Conservation (phyloP, 1,140 invertebrate species). For the Matsumurasca onukii region DNA sequence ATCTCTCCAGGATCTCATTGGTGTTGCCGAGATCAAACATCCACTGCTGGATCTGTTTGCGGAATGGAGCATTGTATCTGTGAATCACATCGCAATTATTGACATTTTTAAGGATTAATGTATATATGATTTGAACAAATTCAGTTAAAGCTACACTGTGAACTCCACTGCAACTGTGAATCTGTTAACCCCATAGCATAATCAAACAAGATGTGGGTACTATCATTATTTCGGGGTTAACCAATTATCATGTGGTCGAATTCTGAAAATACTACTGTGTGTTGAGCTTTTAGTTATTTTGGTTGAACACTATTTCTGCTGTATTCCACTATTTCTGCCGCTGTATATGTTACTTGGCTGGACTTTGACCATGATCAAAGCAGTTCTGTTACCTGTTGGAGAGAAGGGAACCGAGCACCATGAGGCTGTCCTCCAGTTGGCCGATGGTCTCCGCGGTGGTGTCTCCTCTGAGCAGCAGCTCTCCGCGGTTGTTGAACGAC, state of each 20-base stretch:
- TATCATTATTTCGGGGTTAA: background rate
- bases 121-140: background rate
- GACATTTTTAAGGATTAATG: background rate
- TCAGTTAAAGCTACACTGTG: background rate
- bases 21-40: slow-evolving; percentile 92
- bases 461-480: slow-evolving; percentile 87
- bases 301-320: no score
- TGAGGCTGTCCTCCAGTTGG: slow-evolving; percentile 92
- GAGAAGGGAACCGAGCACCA: slow-evolving; percentile 90
- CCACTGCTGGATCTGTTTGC: slow-evolving; percentile 96
- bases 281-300: no score
- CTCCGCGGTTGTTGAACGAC: slow-evolving; percentile 93
- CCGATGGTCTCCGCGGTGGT: slow-evolving; percentile 94
- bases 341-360: no score
- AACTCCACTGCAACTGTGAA: background rate
- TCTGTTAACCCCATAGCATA: background rate
- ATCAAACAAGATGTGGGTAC: no score
- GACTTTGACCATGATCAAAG: no score
- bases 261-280: no score
- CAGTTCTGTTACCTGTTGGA: slow-evolving; percentile 90
- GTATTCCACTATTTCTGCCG: no score
- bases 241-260: no score
- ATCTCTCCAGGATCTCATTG: slow-evolving; percentile 94
- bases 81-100: slow-evolving; percentile 25
- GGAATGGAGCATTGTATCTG: slow-evolving; percentile 94